Conservation (phyloP, 2,113 vertebrate species). For the Brachyistius frenatus region DNA sequence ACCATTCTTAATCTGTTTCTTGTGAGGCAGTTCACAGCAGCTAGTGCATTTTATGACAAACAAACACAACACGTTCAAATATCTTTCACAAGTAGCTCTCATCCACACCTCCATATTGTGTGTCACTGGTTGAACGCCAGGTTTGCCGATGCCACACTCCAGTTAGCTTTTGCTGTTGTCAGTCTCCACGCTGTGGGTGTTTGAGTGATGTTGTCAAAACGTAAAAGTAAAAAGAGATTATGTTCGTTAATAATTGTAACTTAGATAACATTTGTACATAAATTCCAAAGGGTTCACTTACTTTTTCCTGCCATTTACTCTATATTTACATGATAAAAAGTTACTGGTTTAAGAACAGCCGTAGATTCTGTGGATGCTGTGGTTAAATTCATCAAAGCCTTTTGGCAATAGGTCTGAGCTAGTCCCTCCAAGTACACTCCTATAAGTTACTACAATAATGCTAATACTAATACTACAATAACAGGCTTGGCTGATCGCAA, state of each 20-base stretch:
- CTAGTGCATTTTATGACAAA: no score
- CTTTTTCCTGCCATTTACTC: neutral
- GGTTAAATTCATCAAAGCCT: no score
- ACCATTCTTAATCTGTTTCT: neutral
- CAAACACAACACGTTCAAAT: neutral
- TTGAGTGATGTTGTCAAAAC: neutral
- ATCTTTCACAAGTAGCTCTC: neutral
- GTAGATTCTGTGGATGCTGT: no score
- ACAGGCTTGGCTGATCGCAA: no score
- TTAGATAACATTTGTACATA: neutral
- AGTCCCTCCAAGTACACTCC: no score
- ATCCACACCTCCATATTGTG: neutral
- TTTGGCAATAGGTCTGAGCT: no score
- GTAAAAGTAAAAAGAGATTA: neutral
- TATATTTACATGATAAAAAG: no score
- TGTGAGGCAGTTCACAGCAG: neutral
- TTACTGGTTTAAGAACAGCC: no score
- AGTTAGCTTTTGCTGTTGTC: neutral
- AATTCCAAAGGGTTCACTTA: neutral
- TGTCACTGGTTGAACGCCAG: neutral
- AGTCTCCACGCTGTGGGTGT: neutral
- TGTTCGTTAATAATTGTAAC: neutral
- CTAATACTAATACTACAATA: no score
- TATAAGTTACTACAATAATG: no score
- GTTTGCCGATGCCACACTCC: neutral